A percentile compares a stretch with the other conserved stretches of the same genome.
Evolutionary conservation across 2,797 vertebrate genomes (phyloP).

Genomic region (Nyctibius grandis): DNA sequence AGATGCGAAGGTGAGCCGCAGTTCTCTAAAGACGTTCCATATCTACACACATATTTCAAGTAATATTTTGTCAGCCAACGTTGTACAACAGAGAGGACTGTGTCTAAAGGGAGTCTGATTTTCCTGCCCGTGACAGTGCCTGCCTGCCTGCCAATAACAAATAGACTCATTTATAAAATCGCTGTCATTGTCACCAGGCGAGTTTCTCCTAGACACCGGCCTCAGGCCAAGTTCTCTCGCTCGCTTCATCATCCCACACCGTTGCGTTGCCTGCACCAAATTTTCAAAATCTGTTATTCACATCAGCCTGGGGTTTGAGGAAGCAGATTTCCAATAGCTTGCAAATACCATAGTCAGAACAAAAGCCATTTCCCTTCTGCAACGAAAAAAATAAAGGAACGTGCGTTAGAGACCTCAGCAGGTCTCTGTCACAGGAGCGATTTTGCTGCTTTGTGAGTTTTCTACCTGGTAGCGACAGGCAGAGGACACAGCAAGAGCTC

Average conservation of each 20-base stretch:
- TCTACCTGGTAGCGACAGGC: background rate
- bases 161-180: slow-evolving; percentile 30
- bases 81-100: background rate
- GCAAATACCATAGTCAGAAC: background rate
- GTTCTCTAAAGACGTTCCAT: background rate
- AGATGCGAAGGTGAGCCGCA: background rate
- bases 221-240: background rate
- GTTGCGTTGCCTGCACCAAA: background rate
- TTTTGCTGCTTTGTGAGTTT: background rate
- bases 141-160: slow-evolving; percentile 26
- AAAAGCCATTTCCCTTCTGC: background rate
- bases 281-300: background rate
- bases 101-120: background rate
- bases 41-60: background rate
- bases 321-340: background rate
- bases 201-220: background rate
- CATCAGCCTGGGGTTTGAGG: background rate
- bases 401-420: fast-evolving
- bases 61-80: background rate
- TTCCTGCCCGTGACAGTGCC: background rate
- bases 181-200: slow-evolving; percentile 25
- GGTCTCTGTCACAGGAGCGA: background rate
- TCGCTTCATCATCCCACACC: background rate
- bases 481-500: background rate
- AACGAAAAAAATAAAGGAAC: background rate